Evolutionary conservation across 2,113 vertebrate species (phyloP).

Genomic region (Catharus minimus): DNA sequence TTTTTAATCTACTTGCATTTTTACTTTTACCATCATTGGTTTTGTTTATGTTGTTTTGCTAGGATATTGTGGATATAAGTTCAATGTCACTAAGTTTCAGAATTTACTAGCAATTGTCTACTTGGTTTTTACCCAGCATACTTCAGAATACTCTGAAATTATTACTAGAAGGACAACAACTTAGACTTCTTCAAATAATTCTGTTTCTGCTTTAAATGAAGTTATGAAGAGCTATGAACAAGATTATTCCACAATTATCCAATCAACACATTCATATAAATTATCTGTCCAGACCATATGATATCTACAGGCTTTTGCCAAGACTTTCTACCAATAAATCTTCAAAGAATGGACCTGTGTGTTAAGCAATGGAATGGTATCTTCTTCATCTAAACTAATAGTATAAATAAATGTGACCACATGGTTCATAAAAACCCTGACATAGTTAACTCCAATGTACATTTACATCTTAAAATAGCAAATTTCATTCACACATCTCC

Average conservation of each 20-base stretch:
- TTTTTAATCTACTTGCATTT: background rate
- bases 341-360: background rate
- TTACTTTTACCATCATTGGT: background rate
- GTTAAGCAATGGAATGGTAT: background rate
- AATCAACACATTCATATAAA: background rate
- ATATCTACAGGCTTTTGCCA: background rate
- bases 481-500: background rate
- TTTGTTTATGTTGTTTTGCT: background rate
- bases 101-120: background rate
- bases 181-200: background rate
- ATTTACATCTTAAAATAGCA: background rate
- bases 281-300: background rate
- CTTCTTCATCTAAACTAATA: background rate
- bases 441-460: background rate
- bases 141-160: background rate
- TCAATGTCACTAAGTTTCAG: background rate
- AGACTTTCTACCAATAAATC: background rate
- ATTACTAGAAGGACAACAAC: background rate
- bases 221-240: background rate
- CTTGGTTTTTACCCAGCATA: background rate
- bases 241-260: background rate
- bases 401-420: background rate
- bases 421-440: background rate
- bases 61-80: background rate
- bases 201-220: background rate